A percentile compares a stretch with the other conserved stretches of the same genome.
phyloP scores from a whole-genome alignment of 2,113 vertebrate genomes.

The Grallaria varia region DNA sequence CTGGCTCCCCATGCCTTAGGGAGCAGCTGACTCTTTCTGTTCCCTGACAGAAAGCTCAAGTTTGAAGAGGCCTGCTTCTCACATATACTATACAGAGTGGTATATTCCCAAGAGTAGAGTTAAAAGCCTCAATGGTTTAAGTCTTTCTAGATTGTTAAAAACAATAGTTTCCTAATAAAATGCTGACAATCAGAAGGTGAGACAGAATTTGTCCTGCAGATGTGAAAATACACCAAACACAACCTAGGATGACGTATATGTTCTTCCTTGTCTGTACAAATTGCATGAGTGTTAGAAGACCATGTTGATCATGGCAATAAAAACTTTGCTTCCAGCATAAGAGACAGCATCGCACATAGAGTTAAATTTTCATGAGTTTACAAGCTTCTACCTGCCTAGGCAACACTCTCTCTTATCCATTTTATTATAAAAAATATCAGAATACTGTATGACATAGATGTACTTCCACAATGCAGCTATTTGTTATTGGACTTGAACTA shows the following conservation, averaged over 20 bases:
- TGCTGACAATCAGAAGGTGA: background rate
- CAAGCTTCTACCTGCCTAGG: background rate
- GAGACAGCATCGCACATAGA: background rate
- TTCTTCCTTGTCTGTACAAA: background rate
- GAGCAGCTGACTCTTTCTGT: background rate
- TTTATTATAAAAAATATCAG: background rate
- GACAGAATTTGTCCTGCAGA: background rate
- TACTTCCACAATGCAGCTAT: background rate
- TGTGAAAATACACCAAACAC: background rate
- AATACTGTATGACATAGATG: background rate
- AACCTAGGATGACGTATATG: background rate
- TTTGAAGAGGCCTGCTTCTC: background rate
- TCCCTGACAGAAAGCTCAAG: background rate
- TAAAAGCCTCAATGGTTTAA: background rate
- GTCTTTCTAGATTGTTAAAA: background rate
- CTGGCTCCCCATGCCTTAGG: background rate
- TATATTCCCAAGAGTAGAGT: background rate
- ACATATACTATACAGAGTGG: accelerated
- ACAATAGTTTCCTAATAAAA: background rate
- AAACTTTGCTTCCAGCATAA: background rate
- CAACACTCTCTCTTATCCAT: background rate
- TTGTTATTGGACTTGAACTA: background rate
- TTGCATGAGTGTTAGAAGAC: background rate
- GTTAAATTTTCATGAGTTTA: background rate
- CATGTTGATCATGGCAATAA: background rate